Evolutionary conservation across 2,113 vertebrate genomes (phyloP), one percentile per base, ranked within the genome.

Genomic region (Symphodus melops): DNA sequence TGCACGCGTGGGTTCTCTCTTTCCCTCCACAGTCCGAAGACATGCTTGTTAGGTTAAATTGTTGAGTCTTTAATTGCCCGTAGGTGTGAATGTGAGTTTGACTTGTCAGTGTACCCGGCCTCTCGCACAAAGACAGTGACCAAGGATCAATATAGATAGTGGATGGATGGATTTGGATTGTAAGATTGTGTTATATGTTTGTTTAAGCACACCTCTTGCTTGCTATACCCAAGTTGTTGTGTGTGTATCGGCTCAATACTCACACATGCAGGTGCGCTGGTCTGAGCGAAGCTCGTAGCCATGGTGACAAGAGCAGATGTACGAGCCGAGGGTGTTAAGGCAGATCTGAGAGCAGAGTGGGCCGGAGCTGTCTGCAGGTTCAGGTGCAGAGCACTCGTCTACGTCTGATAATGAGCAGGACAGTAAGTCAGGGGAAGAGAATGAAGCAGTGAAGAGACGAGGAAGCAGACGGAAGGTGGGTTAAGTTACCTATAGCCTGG

Each of bases 311-410:
- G 96, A 94, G 68, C 97, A 99, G 86, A 96, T 90, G 88, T 96
- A 98, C 17, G 97, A 94, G 1, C 97, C 96, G 0, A 96, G 63
- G 0, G 95, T 97, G 91, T 99, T 99, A 87, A 97, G 95, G 82
- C 97, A 99, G 63, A 97, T 86, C 46, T 99, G 97, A 68, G 96
- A 92, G 81, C 97, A 99, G 49, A 3, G 82, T 3, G 89, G 92
- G 19, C 75, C 70, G 25, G 88, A 91, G 68, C 85, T 88, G 5
- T 80, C 83, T 41, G 10, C 57, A 41, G 88, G 42, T 51, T 68
- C 80, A 46, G 79, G 68, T 0, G 55, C 66, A 3, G 90, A 86
- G 59, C 93, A 94, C 82, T 94, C 94, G 52, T 94, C 91, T 9
- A 88, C 73, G 61, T 94, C 93, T 94, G 68, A 55, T n/a, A n/a